These are phyloP conservation scores for Drosophila bipectinata DNA, from an alignment of 1,140 invertebrate genomes.

Conservation along the genomic window DNA sequence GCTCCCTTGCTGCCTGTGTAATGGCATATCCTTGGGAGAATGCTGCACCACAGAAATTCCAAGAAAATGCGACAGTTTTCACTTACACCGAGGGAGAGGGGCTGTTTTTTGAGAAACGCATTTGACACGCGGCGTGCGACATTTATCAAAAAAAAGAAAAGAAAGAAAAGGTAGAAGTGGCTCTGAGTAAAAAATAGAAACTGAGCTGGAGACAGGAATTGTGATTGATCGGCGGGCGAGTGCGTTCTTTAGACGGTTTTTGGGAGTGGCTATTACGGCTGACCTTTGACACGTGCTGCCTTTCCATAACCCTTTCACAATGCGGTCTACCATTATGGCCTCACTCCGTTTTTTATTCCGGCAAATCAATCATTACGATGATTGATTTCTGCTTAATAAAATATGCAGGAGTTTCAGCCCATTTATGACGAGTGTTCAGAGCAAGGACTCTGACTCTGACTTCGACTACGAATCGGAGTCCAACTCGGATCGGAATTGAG, in stretches of 20 bases:
- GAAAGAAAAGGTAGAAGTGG: slow-evolving; percentile 2
- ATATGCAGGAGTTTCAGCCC: slow-evolving; percentile 6
- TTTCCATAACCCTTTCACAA: slow-evolving; percentile 45
- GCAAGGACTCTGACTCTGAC: background rate
- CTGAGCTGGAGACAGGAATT: slow-evolving; percentile 51
- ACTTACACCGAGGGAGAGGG: slow-evolving; percentile 18
- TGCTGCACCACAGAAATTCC: slow-evolving; percentile 56
- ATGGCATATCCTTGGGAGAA: slow-evolving; percentile 76
- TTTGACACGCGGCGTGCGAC: slow-evolving; percentile 71
- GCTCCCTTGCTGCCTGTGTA: slow-evolving; percentile 30
- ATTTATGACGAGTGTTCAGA: slow-evolving; percentile 75
- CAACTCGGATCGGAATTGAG: slow-evolving; percentile 7
- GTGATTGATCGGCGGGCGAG: slow-evolving; percentile 77
- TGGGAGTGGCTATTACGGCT: slow-evolving; percentile 35
- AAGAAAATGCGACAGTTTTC: slow-evolving; percentile 71
- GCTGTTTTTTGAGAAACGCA: slow-evolving; percentile 33
- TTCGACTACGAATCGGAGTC: background rate
- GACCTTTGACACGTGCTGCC: slow-evolving; percentile 49
- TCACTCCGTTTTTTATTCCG: slow-evolving; percentile 36
- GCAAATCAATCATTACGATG: slow-evolving; percentile 58
- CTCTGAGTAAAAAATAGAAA: slow-evolving; percentile 40
- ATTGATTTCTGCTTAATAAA: background rate
- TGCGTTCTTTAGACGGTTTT: slow-evolving; percentile 34
- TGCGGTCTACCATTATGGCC: slow-evolving; percentile 22
- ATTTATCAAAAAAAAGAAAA: slow-evolving; percentile 76